Base-by-base conservation (phyloP, 2,113 vertebrate species). In the Ciconia stormi region DNA sequence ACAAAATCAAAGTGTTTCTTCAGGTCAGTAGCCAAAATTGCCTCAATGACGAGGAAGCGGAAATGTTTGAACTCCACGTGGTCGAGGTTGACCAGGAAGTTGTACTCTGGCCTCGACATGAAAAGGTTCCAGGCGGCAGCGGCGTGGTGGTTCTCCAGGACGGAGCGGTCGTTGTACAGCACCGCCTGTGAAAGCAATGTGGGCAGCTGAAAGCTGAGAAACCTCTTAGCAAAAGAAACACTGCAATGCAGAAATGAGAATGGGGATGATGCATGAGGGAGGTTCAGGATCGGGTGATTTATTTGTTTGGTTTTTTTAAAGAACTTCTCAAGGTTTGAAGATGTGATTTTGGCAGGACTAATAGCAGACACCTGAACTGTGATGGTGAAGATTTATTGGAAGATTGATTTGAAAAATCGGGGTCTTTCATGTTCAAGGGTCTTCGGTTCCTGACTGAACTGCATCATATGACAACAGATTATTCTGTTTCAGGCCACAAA, bases 1-100 rank as follows among this genome's bases (percentile, higher is more conserved):
- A 99, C 98, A 20, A 99, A 99, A 97, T 99, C 99, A 63, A 99
- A 99, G 98, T 99, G 99, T 97, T 99, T 99, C 98, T 99, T 99
- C 72, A 99, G 98, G 95, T 99, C 99, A 6, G 99, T 99, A 91
- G 99, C 99, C 91, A 99, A 98, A 89, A 99, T 99, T 63, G 99
- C 99, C 98, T 99, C 99, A 13, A 99, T 99, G 93, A 99, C 99
- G 44, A 99, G 98, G 97, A 99, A 99, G 56, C 99, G 99, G 94
- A 99, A 99, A 84, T 99, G 99, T 91, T 99, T 99, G 97, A 99
- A 99, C 95, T 99, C 99, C 97, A 99, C 98, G 0, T 99, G 99
- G 94, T 99, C 99, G 22, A 99, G 98, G 97, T 99, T 99, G 95
- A 98, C 97, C 90, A 99, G 97, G 96, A 99, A 99, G 97, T 99